These are phyloP conservation scores for Scophthalmus maximus DNA, from an alignment of 2,113 vertebrate genomes.

Conservation along the genomic window DNA sequence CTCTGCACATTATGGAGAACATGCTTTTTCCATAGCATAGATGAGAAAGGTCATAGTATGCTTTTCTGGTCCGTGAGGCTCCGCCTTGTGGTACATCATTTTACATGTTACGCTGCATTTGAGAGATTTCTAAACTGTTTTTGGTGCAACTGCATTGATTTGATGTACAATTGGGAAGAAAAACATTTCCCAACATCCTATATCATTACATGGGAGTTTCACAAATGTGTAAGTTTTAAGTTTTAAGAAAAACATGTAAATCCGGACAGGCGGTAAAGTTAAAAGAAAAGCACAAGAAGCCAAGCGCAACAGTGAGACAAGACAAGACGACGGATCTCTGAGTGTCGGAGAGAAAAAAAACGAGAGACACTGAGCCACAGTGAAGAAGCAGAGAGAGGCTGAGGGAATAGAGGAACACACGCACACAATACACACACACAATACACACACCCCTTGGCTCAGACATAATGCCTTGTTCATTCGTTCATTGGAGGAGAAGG, in stretches of 20 bases:
- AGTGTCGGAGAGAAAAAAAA: neutral
- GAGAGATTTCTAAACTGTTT: neutral
- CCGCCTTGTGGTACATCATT: constrained; percentile 8
- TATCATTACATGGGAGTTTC: too few relatives aligned
- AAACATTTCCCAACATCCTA: too few relatives aligned
- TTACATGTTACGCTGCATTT: constrained; percentile 6
- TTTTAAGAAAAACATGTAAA: constrained; percentile 7
- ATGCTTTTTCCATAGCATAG: neutral
- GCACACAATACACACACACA: constrained; percentile 12
- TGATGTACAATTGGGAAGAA: neutral
- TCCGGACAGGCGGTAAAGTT: constrained; percentile 12
- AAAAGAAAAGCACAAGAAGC: constrained; percentile 35
- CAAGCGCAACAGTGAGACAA: neutral
- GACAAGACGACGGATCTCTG: neutral
- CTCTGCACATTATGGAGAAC: too few relatives aligned
- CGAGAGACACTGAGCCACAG: neutral
- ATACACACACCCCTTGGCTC: constrained; percentile 33
- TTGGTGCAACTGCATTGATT: neutral
- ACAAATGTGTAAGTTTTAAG: neutral
- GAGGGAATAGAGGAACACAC: constrained; percentile 11
- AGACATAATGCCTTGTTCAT: constrained; percentile 60
- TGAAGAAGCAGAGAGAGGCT: neutral
- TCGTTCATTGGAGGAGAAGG: constrained; percentile 61
- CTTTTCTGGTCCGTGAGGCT: neutral
- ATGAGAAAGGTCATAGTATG: neutral